Base-by-base conservation (phyloP, 2,797 vertebrate species). In the Apogon talboti region DNA sequence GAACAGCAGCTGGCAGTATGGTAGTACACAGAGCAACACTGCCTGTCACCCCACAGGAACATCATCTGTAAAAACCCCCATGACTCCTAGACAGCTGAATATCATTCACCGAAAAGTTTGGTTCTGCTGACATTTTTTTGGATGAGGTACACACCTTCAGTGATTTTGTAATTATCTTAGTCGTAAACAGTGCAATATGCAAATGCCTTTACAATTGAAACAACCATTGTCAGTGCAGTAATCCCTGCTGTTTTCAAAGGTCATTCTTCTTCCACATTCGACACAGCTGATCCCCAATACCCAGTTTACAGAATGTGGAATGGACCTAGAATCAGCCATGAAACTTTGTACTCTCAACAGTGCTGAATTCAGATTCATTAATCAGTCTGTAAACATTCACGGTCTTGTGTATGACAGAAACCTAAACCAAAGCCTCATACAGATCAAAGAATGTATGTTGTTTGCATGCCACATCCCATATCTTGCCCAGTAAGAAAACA, bases 391-490 rank as follows among this genome's bases (percentile, higher is more conserved):
- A 11, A 24, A 8, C 30, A 50, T 37, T 24, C 13, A 47, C 4
- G 2, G 30, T 43, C 14, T 13, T 1, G 12, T 12, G 16, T 0
- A 18, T 44, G 2, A 37, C 35, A 6, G 12, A 38, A 33, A 19
- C 49, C 19, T 43, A 47, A 19, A 46, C 11, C 43, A 16, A 62
- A 3, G 9, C 33, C 33, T 55, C n/a, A 41, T 6, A 53, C 16
- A 50, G 43, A 53, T 35, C 13, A 21, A 46, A 6, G n/a, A 16
- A 65, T 18, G n/a, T 55, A n/a, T 6, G 45, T 1, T 61, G 51
- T 51, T 10, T 15, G 58, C n/a, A 16, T 38, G 13, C 15, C 6
- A 71, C 4, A 53, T 64, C 14, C n/a, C 43, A 57, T 28, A 52
- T 68, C 12, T 35, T 19, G 11, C 38, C 15, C 42, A 38, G 11